These are phyloP conservation scores for Melanchra persicariae DNA, from an alignment of 2,888 invertebrate species.

Conservation along the genomic window DNA sequence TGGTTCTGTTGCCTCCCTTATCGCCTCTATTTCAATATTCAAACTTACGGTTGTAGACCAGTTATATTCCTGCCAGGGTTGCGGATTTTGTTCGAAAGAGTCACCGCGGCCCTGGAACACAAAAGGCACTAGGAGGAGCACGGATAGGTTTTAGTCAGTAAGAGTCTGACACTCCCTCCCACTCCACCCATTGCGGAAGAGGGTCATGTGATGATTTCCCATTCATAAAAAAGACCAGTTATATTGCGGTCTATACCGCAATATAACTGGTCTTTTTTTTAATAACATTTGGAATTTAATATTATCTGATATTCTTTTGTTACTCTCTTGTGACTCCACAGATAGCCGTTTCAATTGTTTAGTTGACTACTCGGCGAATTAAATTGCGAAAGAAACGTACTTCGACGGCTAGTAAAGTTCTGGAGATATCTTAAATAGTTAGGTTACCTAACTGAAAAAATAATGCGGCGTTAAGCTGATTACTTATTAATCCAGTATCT, in stretches of 20 bases:
- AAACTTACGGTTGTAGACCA: conserved; percentile 30
- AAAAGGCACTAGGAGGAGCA: no score
- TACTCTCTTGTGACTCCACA: not conserved
- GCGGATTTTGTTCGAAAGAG: no score
- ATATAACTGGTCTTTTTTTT: no score
- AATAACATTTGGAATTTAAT: conserved; percentile 25
- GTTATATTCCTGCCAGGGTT: no score
- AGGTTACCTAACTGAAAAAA: not conserved
- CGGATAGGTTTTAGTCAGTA: no score
- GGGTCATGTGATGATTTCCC: no score
- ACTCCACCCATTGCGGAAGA: no score
- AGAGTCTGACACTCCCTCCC: no score
- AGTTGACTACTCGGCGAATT: not conserved
- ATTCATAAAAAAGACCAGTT: no score
- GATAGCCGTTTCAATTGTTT: conserved; percentile 6
- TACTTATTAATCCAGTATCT: not conserved
- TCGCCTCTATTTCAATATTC: conserved; percentile 47
- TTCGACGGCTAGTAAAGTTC: not conserved
- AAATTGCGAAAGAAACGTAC: conserved; percentile 2
- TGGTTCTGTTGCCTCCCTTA: conserved; percentile 26
- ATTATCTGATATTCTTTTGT: conserved; percentile 11
- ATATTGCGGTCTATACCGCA: no score
- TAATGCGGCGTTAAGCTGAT: not conserved
- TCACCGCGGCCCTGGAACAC: no score
- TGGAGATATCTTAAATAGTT: not conserved